These are phyloP conservation scores for Trichechus manatus DNA, from an alignment of 2,113 vertebrate genomes.

Conservation along the genomic window DNA sequence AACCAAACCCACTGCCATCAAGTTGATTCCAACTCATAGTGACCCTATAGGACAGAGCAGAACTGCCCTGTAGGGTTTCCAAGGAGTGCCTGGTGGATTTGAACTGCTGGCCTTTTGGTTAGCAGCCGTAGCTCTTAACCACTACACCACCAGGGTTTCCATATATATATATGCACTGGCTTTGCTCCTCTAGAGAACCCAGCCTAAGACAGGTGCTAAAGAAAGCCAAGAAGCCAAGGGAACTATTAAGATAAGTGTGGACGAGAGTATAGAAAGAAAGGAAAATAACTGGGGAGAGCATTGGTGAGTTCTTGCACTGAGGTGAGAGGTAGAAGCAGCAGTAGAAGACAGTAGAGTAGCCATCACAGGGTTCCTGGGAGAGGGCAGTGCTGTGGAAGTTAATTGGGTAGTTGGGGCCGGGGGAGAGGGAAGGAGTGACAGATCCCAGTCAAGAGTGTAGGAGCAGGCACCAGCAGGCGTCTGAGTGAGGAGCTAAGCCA, in stretches of 20 bases:
- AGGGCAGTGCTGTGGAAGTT: not conserved
- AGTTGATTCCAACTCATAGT: too few relatives aligned
- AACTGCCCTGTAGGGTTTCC: too few relatives aligned
- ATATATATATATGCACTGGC: too few relatives aligned
- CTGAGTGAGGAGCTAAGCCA: not conserved
- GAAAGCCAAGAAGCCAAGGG: not conserved
- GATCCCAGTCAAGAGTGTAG: rapidly evolving
- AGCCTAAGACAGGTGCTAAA: too few relatives aligned
- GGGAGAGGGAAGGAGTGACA: rapidly evolving
- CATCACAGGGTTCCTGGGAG: rapidly evolving
- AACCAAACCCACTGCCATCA: too few relatives aligned
- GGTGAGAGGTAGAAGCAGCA: not conserved
- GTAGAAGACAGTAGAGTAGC: not conserved
- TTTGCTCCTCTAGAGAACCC: too few relatives aligned
- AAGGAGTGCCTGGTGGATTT: too few relatives aligned
- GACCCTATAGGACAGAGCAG: too few relatives aligned
- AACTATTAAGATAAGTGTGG: not conserved
- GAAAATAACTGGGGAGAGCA: not conserved
- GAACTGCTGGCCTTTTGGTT: too few relatives aligned
- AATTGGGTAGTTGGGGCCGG: rapidly evolving
- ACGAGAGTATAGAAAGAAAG: not conserved
- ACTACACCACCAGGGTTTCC: too few relatives aligned
- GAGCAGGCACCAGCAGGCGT: not conserved
- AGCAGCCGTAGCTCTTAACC: too few relatives aligned
- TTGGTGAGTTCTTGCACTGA: not conserved